Base-by-base conservation (phyloP, 2,888 invertebrate species). In the Hecatera dysodea region DNA sequence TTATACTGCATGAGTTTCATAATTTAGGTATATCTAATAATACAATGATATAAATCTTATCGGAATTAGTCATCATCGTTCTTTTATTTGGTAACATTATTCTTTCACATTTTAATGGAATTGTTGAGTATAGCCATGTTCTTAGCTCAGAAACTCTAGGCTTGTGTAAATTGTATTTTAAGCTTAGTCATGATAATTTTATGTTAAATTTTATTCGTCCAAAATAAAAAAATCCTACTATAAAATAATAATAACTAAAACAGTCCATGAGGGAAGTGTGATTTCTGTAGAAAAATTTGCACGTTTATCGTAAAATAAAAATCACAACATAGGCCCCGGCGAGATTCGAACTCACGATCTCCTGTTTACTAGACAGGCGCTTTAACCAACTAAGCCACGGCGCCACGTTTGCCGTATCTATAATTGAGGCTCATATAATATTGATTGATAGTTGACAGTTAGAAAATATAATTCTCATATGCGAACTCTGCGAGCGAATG, bases 301-400 rank as follows among this genome's bases (percentile, higher is more conserved):
- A 22, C n/a, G n/a, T n/a, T n/a, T n/a, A n/a, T n/a, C n/a, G 12
- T 19, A 66, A 66, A 39, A 12, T 50, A 76, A 77, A 78, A 78
- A 81, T 42, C 19, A 39, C 81, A 52, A 75, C 77, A 1, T 12
- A 93, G 94, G 94, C 94, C 93, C 94, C 94, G 94, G 89, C 94
- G 93, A 94, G 94, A 94, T 94, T 95, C 94, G 94, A 94, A 94
- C 94, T 94, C 94, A 85, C 89, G 94, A 94, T 94, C 94, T 94
- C 94, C 94, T 94, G 95, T 95, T 94, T 95, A 95, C 94, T 94
- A 94, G 94, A 95, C 95, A 95, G 95, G 94, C 94, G 94, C 93
- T 94, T 94, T 94, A 94, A 94, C 94, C 94, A 93, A 94, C 93
- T 94, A 93, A 94, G 94, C 95, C 94, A 94, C 94, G 94, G 93